phyloP scores from a whole-genome alignment of 1,140 invertebrate species.

The Drosophila albomicans region DNA sequence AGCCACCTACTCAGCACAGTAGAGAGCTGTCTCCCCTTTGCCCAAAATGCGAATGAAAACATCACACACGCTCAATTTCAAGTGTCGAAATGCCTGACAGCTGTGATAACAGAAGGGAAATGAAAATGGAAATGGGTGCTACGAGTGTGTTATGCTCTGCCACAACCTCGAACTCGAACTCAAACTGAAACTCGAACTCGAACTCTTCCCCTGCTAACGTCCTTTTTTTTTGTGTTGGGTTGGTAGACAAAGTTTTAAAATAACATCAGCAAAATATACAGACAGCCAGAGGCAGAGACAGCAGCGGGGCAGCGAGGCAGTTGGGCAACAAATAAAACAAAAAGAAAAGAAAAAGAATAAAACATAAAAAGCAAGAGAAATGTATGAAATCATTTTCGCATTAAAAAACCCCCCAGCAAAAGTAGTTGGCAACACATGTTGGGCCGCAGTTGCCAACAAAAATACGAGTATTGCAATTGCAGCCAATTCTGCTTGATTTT shows the following conservation, averaged over 20 bases:
- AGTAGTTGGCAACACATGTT: constrained; percentile 62
- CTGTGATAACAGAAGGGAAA: constrained; percentile 77
- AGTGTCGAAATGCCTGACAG: constrained; percentile 78
- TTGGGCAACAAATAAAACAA: too few relatives aligned
- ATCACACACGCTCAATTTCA: constrained; percentile 77
- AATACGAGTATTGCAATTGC: constrained; percentile 62
- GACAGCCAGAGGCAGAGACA: not conserved
- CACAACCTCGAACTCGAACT: constrained; percentile 1
- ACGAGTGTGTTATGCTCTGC: not conserved
- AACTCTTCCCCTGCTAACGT: constrained; percentile 3
- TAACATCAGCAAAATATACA: constrained; percentile 48
- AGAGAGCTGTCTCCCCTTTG: constrained; percentile 22
- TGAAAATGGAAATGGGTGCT: constrained; percentile 38
- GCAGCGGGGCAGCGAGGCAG: not conserved
- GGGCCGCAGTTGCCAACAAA: constrained; percentile 46
- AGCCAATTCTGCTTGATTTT: constrained; percentile 49
- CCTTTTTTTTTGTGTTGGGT: constrained; percentile 14
- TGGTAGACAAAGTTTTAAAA: constrained; percentile 63
- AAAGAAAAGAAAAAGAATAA: not conserved
- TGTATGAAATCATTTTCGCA: constrained; percentile 74
- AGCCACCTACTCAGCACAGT: constrained; percentile 39
- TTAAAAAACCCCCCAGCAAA: constrained; percentile 61
- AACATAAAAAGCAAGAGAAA: constrained; percentile 2
- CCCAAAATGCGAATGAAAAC: constrained; percentile 58
- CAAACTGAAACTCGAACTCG: not conserved